Percentiles rank a stretch among this genome's conserved stretches.
Conservation (phyloP, 92 coral and sea anemone species). For the Montipora capitata region DNA sequence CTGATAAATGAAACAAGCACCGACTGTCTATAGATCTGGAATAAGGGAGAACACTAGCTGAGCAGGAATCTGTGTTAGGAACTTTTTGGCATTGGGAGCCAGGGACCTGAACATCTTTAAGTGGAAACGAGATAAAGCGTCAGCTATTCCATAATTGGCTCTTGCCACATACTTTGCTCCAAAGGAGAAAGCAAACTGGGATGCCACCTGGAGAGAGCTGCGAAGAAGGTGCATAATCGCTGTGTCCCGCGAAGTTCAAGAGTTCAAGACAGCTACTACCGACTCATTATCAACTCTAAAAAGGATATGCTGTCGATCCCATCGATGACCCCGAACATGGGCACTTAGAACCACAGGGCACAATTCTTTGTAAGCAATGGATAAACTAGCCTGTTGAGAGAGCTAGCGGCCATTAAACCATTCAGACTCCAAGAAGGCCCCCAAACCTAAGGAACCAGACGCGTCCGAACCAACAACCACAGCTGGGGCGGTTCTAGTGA, state of each 20-base stretch:
- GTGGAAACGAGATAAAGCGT: no score
- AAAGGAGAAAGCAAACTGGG: not conserved
- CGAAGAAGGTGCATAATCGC: not conserved
- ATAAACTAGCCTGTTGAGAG: not conserved
- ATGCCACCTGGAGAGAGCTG: not conserved
- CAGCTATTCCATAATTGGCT: no score
- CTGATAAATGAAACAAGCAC: no score
- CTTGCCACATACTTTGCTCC: no score
- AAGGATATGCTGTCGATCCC: no score
- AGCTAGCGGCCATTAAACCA: conserved; percentile 64
- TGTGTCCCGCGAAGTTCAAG: not conserved
- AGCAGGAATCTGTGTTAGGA: no score
- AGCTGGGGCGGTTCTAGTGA: no score
- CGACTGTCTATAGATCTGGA: no score
- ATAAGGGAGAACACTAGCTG: no score
- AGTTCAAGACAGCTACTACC: not conserved
- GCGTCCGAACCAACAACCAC: conserved; percentile 49
- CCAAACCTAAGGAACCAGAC: conserved; percentile 50
- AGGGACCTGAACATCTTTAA: no score
- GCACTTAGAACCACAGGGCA: conserved; percentile 40
- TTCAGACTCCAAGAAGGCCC: not conserved
- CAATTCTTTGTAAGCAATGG: conserved; percentile 57
- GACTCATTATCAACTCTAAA: no score
- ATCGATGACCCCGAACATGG: not conserved
- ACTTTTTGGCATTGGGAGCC: no score